These are phyloP conservation scores for Sternotherus odoratus DNA, from an alignment of 2,797 vertebrate genomes.

Conservation along the genomic window DNA sequence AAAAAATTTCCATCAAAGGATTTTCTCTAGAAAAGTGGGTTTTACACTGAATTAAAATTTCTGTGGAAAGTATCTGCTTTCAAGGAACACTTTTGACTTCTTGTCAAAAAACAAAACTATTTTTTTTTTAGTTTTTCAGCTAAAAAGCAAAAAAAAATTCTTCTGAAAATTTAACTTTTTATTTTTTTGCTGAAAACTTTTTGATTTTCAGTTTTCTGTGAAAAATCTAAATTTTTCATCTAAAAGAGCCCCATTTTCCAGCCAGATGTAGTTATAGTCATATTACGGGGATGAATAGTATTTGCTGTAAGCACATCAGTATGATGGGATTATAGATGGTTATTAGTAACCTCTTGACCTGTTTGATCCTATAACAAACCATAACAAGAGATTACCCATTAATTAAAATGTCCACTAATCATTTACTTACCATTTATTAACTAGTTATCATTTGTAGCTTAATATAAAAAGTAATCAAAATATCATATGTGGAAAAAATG, in stretches of 20 bases:
- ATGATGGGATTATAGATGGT: neutral
- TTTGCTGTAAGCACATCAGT: neutral
- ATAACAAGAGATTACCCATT: neutral
- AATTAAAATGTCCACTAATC: neutral
- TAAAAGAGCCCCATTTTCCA: neutral
- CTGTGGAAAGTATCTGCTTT: neutral
- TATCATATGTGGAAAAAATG: neutral
- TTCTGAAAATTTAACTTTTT: neutral
- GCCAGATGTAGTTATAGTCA: neutral
- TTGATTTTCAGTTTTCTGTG: neutral
- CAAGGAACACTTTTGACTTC: neutral
- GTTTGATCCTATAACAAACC: neutral
- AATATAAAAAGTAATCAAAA: neutral
- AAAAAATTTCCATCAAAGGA: neutral
- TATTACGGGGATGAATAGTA: conserved; percentile 35
- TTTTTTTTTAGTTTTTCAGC: neutral
- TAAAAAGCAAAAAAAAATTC: neutral
- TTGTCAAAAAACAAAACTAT: fast-evolving
- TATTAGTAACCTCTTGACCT: neutral
- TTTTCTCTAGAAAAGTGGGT: fast-evolving
- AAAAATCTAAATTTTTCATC: conserved; percentile 30
- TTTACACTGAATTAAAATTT: neutral
- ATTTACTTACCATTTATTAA: neutral
- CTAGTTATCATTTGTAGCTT: neutral
- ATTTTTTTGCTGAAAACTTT: neutral